Conservation (phyloP, 1,140 invertebrate species). For the Bombus pyrosoma region DNA sequence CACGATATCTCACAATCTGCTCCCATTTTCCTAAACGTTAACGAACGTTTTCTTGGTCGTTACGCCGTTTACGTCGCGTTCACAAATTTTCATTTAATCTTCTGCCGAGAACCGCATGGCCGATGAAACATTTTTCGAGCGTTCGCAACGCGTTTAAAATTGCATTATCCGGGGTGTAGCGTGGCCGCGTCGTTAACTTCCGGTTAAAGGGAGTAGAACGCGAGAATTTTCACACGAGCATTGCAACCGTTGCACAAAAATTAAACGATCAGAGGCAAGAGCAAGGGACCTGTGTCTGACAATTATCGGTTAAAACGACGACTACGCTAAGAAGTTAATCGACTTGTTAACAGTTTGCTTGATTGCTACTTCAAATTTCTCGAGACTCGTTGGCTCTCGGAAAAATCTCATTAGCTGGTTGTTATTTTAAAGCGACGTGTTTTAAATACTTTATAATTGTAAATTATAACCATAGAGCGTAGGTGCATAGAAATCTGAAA, state of each 20-base stretch:
- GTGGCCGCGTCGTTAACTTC: conserved; percentile 12
- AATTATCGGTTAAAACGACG: not conserved
- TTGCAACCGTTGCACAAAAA: not conserved
- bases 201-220: not conserved
- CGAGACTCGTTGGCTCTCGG: not conserved
- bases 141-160: conserved; percentile 28
- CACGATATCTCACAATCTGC: not conserved
- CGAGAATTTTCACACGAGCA: not conserved
- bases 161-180: not conserved
- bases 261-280: not conserved
- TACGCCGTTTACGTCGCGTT: not conserved
- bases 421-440: not conserved
- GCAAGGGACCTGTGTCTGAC: not conserved
- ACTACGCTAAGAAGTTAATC: not conserved
- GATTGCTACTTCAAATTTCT: not conserved
- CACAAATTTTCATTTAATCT: conserved; percentile 11
- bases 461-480: not conserved
- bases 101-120: not conserved
- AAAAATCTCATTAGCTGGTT: not conserved
- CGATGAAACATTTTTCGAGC: not conserved
- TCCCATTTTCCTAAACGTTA: conserved; percentile 1
- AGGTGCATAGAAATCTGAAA: not conserved
- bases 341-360: not conserved
- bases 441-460: not conserved
- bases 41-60: not conserved